phyloP scores from a whole-genome alignment of 2,888 invertebrate genomes.

The Athrips mouffetella region DNA sequence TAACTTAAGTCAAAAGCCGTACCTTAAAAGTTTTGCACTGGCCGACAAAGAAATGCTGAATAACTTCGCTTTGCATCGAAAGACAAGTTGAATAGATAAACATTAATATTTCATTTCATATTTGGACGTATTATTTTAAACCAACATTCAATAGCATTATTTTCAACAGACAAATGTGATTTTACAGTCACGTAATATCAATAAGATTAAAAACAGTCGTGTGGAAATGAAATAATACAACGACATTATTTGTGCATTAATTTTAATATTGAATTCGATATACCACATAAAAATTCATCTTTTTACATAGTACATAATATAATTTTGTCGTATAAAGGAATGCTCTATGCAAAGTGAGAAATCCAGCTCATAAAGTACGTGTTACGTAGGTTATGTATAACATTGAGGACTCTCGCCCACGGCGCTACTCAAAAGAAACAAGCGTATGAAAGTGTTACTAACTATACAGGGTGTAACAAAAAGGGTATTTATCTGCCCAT shows the following conservation, averaged over 20 bases:
- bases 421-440: no score
- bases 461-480: no score
- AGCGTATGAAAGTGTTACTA: no score
- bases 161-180: not conserved
- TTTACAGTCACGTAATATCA: not conserved
- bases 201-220: not conserved
- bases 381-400: no score
- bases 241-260: slow-evolving; percentile 37
- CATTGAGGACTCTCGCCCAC: no score
- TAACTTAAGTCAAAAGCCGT: no score
- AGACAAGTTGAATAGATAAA: no score
- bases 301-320: slow-evolving; percentile 54
- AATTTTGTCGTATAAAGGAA: slow-evolving; percentile 19
- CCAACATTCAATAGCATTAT: not conserved
- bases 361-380: not conserved
- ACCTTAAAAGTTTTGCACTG: no score
- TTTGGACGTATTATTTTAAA: not conserved
- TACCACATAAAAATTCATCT: slow-evolving; percentile 66
- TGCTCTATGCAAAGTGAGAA: not conserved
- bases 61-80: no score
- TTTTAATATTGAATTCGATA: slow-evolving; percentile 62
- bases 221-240: not conserved
- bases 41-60: no score
- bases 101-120: not conserved
- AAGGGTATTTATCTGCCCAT: no score